Percentiles rank a stretch among this genome's conserved stretches.
Conservation (phyloP, 2,888 invertebrate genomes). For the Hyppa rectilinea region DNA sequence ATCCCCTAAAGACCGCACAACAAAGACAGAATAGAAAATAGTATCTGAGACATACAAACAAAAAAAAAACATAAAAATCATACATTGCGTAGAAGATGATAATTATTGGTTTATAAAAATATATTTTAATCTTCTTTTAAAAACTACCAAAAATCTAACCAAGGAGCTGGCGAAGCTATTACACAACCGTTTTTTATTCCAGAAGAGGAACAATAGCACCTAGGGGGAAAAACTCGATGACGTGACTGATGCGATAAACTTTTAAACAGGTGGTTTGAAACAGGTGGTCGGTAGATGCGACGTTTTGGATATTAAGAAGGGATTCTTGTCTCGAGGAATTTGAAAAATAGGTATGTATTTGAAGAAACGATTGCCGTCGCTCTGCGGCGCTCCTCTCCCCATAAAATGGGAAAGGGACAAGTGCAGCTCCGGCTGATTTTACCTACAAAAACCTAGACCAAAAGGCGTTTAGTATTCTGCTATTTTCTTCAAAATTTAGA, state of each 20-base stretch:
- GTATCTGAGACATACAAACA: background rate
- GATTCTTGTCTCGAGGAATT: too few relatives aligned
- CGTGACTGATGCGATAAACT: slow-evolving; percentile 17
- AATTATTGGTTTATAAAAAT: too few relatives aligned
- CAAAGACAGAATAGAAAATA: background rate
- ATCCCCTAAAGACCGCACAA: background rate
- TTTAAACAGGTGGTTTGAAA: background rate
- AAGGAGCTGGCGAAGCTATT: background rate
- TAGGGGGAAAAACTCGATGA: slow-evolving; percentile 16
- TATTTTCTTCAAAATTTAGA: too few relatives aligned
- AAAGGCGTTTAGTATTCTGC: too few relatives aligned
- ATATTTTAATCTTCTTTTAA: background rate
- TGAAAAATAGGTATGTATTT: too few relatives aligned
- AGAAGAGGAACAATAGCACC: slow-evolving; percentile 17
- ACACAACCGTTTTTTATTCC: slow-evolving; percentile 12
- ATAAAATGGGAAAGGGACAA: too few relatives aligned
- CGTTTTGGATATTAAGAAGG: background rate
- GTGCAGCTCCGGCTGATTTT: too few relatives aligned
- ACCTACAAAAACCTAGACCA: too few relatives aligned
- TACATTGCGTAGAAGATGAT: too few relatives aligned
- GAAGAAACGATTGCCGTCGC: too few relatives aligned
- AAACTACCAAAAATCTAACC: background rate
- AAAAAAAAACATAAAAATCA: background rate
- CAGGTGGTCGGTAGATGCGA: slow-evolving; percentile 34
- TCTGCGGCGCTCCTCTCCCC: too few relatives aligned